Conservation (phyloP, 2,797 vertebrate species). For the Phrynocephalus guinanensis region DNA sequence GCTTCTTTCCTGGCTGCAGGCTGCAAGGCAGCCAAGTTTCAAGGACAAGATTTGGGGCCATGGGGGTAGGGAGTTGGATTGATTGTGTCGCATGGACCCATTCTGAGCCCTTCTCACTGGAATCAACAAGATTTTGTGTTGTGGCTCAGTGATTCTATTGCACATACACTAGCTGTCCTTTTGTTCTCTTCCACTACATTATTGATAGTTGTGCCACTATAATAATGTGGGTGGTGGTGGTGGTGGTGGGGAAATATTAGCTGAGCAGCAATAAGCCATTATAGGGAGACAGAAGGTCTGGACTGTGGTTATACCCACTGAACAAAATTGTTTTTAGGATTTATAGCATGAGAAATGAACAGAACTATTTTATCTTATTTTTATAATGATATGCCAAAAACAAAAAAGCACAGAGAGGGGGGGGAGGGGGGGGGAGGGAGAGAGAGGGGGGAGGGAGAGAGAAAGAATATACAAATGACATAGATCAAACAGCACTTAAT, state of each 20-base stretch:
- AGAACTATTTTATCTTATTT: background rate
- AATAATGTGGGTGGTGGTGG: too few relatives aligned
- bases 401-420: background rate
- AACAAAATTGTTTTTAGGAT: background rate
- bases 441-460: too few relatives aligned
- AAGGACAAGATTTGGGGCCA: background rate
- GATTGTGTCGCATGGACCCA: background rate
- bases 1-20: background rate
- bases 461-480: too few relatives aligned
- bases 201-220: background rate
- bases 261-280: background rate
- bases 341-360: background rate
- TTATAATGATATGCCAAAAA: background rate
- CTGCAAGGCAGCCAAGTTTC: background rate
- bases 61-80: background rate
- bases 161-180: background rate
- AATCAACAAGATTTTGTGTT: background rate
- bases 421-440: background rate
- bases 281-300: background rate
- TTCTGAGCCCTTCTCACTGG: background rate
- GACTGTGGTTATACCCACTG: background rate
- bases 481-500: too few relatives aligned
- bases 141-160: background rate
- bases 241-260: too few relatives aligned
- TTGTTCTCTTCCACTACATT: background rate